Percentiles rank a stretch among this genome's conserved stretches.
These are phyloP conservation scores for Enteromius trimaculatus DNA, from an alignment of 2,797 vertebrate species.

Conservation along the genomic window DNA sequence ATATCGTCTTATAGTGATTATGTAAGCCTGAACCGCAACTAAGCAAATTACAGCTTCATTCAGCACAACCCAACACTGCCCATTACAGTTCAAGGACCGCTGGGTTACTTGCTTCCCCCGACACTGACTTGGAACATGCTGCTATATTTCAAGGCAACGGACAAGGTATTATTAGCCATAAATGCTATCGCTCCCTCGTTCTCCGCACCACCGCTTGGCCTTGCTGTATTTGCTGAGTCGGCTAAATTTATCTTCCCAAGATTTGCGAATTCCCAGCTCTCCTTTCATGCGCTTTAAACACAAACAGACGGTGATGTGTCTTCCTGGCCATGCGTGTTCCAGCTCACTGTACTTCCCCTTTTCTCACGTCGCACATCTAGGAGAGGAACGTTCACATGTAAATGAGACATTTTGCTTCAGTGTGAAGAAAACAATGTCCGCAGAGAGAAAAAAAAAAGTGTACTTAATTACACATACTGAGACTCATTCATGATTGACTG, in stretches of 20 bases:
- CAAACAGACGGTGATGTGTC: slow-evolving; percentile 23
- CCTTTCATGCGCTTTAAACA: not conserved
- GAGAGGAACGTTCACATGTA: slow-evolving; percentile 32
- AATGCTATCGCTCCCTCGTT: slow-evolving; percentile 48
- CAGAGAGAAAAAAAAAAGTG: not conserved
- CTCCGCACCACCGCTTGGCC: slow-evolving; percentile 52
- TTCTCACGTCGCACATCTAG: slow-evolving; percentile 8
- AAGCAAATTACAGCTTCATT: slow-evolving; percentile 57
- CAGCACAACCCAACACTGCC: slow-evolving; percentile 49
- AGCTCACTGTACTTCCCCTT: slow-evolving; percentile 24
- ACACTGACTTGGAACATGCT: slow-evolving; percentile 61
- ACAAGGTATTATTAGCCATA: slow-evolving; percentile 60
- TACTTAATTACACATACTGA: not conserved
- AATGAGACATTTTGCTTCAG: slow-evolving; percentile 28
- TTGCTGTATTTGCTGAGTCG: slow-evolving; percentile 55
- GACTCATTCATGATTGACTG: not conserved
- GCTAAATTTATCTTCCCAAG: slow-evolving; percentile 52
- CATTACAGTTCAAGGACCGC: slow-evolving; percentile 60
- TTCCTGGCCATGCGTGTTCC: not conserved
- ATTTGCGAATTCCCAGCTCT: slow-evolving; percentile 47
- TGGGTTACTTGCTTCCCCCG: slow-evolving; percentile 57
- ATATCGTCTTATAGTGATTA: slow-evolving; percentile 53
- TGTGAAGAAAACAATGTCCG: not conserved
- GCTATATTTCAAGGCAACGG: slow-evolving; percentile 65
- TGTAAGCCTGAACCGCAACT: slow-evolving; percentile 49